phyloP scores from a whole-genome alignment of 2,888 invertebrate species.

The Melanargia galathea region DNA sequence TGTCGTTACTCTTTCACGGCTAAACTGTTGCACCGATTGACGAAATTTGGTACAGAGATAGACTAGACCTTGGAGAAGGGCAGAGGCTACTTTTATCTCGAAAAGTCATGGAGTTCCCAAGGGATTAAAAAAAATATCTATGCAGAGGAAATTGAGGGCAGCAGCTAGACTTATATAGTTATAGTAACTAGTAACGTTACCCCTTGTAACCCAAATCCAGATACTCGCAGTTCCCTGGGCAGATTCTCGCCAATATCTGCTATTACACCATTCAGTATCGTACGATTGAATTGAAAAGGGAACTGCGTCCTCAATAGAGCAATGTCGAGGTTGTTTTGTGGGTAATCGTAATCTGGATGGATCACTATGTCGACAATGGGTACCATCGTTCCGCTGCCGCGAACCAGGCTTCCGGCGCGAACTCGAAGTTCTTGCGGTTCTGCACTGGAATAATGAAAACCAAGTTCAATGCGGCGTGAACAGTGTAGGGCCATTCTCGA shows the following conservation, averaged over 20 bases:
- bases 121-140: too few species aligned
- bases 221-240: not conserved
- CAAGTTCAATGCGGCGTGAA: too few species aligned
- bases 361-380: not conserved
- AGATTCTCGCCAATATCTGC: not conserved
- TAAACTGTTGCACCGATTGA: too few species aligned
- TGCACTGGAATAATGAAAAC: not conserved
- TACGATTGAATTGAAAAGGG: not conserved
- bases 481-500: too few species aligned
- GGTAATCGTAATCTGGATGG: not conserved
- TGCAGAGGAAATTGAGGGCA: too few species aligned
- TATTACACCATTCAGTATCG: not conserved
- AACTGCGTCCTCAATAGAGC: not conserved
- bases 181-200: not conserved
- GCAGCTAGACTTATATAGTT: too few species aligned
- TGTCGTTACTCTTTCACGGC: too few species aligned
- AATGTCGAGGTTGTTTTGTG: not conserved
- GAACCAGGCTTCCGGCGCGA: not conserved
- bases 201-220: not conserved
- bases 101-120: too few species aligned
- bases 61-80: too few species aligned
- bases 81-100: too few species aligned
- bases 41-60: too few species aligned
- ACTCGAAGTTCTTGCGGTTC: not conserved
- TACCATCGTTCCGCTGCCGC: not conserved